These are phyloP conservation scores for Oscheius myriophilus DNA, from an alignment of 2,888 invertebrate species.

Conservation along the genomic window DNA sequence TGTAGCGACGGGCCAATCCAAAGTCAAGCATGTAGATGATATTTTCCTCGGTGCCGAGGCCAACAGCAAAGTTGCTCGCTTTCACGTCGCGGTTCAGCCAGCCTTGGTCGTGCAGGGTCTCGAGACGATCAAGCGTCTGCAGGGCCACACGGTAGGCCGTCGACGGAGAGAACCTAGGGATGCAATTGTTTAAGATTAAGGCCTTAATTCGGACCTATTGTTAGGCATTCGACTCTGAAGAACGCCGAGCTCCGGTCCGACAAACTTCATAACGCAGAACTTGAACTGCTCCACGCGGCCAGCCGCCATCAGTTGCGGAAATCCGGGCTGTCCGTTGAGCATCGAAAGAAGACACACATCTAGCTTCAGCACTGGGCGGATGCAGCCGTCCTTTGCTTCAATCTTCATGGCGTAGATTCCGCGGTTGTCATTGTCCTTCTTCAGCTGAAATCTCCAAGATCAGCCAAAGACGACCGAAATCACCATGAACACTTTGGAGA, in stretches of 20 bases:
- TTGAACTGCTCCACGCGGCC: conserved; percentile 29
- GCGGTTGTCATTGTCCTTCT: neutral
- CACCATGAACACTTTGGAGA: conserved; percentile 10
- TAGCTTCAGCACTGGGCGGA: conserved; percentile 1
- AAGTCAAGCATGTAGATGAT: conserved; percentile 62
- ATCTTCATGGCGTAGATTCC: conserved; percentile 5
- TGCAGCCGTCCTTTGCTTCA: neutral
- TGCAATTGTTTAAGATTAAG: neutral
- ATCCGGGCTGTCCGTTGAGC: conserved; percentile 3
- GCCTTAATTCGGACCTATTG: conserved; percentile 20
- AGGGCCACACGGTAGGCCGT: conserved; percentile 7
- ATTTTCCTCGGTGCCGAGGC: conserved; percentile 43
- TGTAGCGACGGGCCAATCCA: conserved; percentile 53
- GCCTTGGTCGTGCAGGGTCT: neutral
- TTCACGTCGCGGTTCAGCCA: conserved; percentile 52
- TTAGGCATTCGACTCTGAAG: conserved; percentile 39
- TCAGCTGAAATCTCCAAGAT: neutral
- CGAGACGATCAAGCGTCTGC: neutral
- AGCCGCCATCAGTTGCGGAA: conserved; percentile 22
- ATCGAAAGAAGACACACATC: conserved; percentile 1
- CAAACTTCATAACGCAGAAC: conserved; percentile 47
- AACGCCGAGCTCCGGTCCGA: conserved; percentile 43
- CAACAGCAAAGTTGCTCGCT: conserved; percentile 63
- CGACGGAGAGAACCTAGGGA: conserved; percentile 14
- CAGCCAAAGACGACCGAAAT: neutral